Evolutionary conservation across 2,797 vertebrate genomes (phyloP).

Genomic region (Corythornis leucogaster): DNA sequence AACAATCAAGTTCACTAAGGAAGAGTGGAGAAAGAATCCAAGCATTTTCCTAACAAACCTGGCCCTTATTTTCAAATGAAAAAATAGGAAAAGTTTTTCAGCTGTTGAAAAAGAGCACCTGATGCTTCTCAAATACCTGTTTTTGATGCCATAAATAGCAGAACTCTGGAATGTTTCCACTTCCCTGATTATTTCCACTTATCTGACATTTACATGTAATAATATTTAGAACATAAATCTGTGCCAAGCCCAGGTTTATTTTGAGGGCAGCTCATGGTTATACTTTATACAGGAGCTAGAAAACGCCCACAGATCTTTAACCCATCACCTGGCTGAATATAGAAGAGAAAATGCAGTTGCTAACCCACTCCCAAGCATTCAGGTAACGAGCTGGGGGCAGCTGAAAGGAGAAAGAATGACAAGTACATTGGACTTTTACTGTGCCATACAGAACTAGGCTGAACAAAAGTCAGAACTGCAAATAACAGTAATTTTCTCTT

Average conservation of each 20-base stretch:
- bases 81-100: neutral
- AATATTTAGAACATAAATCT: neutral
- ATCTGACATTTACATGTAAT: neutral
- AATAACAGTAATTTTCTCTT: neutral
- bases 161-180: neutral
- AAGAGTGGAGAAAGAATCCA: neutral
- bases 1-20: neutral
- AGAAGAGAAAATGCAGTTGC: neutral
- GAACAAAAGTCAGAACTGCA: neutral
- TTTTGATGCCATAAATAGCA: neutral
- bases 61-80: neutral
- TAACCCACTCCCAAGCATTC: neutral
- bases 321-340: neutral
- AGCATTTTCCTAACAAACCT: neutral
- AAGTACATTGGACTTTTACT: neutral
- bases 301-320: constrained; percentile 9
- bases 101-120: neutral
- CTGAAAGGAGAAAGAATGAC: neutral
- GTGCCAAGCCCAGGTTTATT: constrained; percentile 30
- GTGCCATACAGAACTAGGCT: neutral
- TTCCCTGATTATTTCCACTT: neutral
- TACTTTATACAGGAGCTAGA: neutral
- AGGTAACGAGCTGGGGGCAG: neutral
- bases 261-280: neutral
- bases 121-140: neutral